Evolutionary conservation across 1,140 invertebrate genomes (phyloP).

Genomic region (Archegozetes longisetosus): DNA sequence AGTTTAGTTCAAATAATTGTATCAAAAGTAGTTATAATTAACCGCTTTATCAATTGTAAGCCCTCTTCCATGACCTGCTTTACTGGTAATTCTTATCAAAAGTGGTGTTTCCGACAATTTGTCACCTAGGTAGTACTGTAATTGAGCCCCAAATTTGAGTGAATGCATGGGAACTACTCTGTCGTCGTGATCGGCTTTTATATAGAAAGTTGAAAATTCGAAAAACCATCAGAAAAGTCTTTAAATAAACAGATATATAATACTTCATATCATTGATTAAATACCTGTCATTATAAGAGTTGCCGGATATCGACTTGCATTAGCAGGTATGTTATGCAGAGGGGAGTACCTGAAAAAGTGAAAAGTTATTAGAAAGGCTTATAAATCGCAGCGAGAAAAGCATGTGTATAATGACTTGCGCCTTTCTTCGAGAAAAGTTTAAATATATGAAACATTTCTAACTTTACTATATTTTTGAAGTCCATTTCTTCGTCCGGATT

Average conservation of each 20-base stretch:
- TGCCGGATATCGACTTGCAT: conserved; percentile 62
- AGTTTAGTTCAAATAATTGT: not conserved
- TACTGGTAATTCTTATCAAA: conserved; percentile 74
- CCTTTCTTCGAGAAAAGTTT: no score
- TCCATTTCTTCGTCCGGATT: conserved; percentile 80
- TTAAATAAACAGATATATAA: not conserved
- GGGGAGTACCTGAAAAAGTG: conserved; percentile 51
- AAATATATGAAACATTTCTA: no score
- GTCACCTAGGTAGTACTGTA: conserved; percentile 57
- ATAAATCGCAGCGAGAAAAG: no score
- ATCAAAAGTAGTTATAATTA: conserved; percentile 1
- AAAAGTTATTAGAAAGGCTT: no score
- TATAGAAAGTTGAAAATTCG: not conserved
- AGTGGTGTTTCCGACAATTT: conserved; percentile 57
- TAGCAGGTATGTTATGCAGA: conserved; percentile 64
- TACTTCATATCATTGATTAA: not conserved
- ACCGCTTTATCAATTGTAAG: conserved; percentile 87
- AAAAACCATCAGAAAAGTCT: not conserved
- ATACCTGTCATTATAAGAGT: conserved; percentile 59
- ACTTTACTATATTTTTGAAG: conserved; percentile 24
- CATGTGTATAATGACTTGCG: no score
- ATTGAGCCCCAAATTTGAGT: conserved; percentile 77
- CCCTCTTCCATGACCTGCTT: conserved; percentile 86
- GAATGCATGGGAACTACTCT: conserved; percentile 89
- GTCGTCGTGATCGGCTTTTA: conserved; percentile 87